Percentiles rank a stretch among this genome's conserved stretches.
These are phyloP conservation scores for Mythimna impura DNA, from an alignment of 2,888 invertebrate species.

Conservation along the genomic window DNA sequence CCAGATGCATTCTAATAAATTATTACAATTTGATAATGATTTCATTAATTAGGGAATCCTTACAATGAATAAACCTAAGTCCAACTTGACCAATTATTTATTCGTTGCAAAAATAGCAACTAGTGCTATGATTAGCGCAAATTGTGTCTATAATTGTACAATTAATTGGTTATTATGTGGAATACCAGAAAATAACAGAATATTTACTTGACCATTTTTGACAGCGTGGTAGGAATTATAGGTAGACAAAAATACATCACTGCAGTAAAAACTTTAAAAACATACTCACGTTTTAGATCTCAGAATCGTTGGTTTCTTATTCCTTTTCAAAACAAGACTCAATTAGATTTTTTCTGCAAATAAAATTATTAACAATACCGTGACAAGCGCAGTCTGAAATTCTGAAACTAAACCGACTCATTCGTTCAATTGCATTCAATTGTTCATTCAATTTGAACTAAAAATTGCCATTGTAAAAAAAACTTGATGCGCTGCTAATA, in stretches of 20 bases:
- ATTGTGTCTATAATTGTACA: neutral
- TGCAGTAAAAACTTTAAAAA: neutral
- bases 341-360: slow-evolving; percentile 50
- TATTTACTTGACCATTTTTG: slow-evolving; percentile 65
- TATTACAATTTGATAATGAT: slow-evolving; percentile 14
- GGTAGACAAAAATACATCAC: neutral
- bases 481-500: neutral
- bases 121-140: neutral
- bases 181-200: slow-evolving; percentile 49
- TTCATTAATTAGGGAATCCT: slow-evolving; percentile 48
- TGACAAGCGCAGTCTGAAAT: slow-evolving; percentile 62
- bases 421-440: slow-evolving; percentile 43
- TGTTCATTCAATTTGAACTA: slow-evolving; percentile 1
- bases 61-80: slow-evolving; percentile 40
- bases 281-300: slow-evolving; percentile 55
- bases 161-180: slow-evolving; percentile 13
- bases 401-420: slow-evolving; percentile 50
- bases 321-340: slow-evolving; percentile 39
- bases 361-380: slow-evolving; percentile 49
- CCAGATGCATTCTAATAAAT: neutral
- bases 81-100: slow-evolving; percentile 12
- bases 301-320: slow-evolving; percentile 30
- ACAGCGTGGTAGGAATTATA: slow-evolving; percentile 51
- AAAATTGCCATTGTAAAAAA: slow-evolving; percentile 9
- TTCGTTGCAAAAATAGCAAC: neutral